phyloP scores from a whole-genome alignment of 2,888 invertebrate species.

The Stratiomys singularior region DNA sequence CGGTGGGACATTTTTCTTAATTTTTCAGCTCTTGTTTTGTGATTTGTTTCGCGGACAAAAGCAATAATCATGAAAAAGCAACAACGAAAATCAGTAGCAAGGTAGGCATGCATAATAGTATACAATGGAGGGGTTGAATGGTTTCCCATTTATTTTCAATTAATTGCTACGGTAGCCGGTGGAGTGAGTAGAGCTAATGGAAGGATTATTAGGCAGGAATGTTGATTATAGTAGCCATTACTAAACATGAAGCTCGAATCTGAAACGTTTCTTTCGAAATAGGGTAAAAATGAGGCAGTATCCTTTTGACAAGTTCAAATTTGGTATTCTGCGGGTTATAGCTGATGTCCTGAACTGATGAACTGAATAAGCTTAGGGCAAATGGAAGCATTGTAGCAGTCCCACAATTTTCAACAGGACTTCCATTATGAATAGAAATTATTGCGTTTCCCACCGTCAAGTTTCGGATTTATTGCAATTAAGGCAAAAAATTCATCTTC shows the following conservation, averaged over 20 bases:
- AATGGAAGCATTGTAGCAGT: too few relatives aligned
- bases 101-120: background rate
- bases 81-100: slow-evolving; percentile 7
- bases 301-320: background rate
- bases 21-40: background rate
- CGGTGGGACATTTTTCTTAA: slow-evolving; percentile 29
- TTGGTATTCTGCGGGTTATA: background rate
- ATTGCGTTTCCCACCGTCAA: too few relatives aligned
- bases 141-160: slow-evolving; percentile 32
- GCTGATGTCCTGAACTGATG: too few relatives aligned
- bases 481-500: too few relatives aligned
- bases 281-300: background rate
- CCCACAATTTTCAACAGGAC: too few relatives aligned
- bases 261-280: slow-evolving; percentile 12
- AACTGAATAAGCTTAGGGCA: too few relatives aligned
- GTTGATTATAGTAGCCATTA: slow-evolving; percentile 23
- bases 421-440: too few relatives aligned
- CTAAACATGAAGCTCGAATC: slow-evolving; percentile 9
- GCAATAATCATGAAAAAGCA: background rate
- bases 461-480: too few relatives aligned
- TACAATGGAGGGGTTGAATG: background rate
- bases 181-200: background rate
- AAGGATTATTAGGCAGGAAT: background rate
- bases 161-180: slow-evolving; percentile 12
- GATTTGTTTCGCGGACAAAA: slow-evolving; percentile 1